A percentile compares a stretch with the other conserved stretches of the same genome.
Evolutionary conservation across 2,797 vertebrate genomes (phyloP).

Genomic region (Notamacropus eugenii): DNA sequence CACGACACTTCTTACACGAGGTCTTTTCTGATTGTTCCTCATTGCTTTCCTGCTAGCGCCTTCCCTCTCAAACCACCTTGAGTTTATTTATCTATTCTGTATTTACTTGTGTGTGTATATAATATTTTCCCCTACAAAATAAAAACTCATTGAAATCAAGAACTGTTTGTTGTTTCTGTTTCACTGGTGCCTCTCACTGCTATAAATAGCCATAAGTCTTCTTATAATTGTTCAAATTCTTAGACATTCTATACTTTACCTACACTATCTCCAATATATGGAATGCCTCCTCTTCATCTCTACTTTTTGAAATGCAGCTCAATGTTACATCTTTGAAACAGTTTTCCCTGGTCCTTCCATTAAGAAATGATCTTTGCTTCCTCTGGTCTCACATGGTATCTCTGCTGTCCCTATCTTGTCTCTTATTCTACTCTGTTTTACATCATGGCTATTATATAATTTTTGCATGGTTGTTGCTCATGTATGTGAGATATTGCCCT

Average conservation of each 20-base stretch:
- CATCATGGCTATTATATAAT: background rate
- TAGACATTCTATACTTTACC: background rate
- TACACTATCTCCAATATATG: background rate
- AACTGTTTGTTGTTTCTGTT: background rate
- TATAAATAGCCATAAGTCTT: background rate
- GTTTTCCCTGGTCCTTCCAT: background rate
- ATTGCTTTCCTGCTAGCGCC: background rate
- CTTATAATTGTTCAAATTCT: background rate
- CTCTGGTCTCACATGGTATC: background rate
- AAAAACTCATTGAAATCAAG: background rate
- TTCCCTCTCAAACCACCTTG: background rate
- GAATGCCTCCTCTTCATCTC: background rate
- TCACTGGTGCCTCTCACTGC: background rate
- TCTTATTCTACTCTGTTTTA: background rate
- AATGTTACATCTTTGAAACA: background rate
- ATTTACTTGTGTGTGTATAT: background rate
- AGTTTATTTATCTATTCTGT: background rate
- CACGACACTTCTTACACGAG: background rate
- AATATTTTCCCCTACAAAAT: background rate
- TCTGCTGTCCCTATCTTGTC: background rate
- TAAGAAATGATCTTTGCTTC: background rate
- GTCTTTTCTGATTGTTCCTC: background rate
- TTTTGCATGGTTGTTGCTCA: background rate
- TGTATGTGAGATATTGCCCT: background rate
- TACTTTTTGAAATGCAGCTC: background rate